A percentile compares a stretch with the other conserved stretches of the same genome.
Conservation (phyloP, 2,888 invertebrate species). For the Halocaridina rubra region DNA sequence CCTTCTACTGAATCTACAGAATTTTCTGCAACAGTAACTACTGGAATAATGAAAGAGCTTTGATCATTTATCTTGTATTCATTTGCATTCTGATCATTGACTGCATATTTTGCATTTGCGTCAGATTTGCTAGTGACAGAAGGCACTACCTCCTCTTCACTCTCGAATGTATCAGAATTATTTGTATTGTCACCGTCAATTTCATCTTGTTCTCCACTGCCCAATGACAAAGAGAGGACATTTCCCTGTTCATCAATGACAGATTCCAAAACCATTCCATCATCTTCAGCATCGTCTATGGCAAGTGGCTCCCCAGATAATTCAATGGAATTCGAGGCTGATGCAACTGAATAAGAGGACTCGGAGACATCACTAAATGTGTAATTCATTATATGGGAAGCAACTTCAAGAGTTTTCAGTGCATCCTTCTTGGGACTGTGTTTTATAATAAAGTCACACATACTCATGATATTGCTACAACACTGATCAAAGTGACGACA, state of each 20-base stretch:
- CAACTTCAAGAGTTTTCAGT: slow-evolving; percentile 20
- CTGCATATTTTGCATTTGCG: not conserved
- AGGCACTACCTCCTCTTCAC: not conserved
- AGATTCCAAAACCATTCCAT: slow-evolving; percentile 19
- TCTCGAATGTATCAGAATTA: not conserved
- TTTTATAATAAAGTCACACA: slow-evolving; percentile 45
- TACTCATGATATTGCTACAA: slow-evolving; percentile 20
- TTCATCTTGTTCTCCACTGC: slow-evolving; percentile 1
- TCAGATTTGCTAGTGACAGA: not conserved
- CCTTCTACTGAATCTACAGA: not conserved
- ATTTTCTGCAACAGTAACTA: not conserved
- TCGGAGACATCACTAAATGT: slow-evolving; percentile 7
- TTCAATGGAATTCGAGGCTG: not conserved
- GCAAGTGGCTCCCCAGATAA: not conserved
- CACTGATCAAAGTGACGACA: not conserved
- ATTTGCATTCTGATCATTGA: no score
- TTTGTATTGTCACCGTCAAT: not conserved
- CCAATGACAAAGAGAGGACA: not conserved
- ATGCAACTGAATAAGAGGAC: slow-evolving; percentile 1
- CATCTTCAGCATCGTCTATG: not conserved
- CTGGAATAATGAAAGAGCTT: slow-evolving; percentile 2
- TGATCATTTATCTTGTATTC: no score
- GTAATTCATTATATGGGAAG: slow-evolving; percentile 13
- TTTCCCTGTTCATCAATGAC: slow-evolving; percentile 21
- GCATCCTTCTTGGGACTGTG: slow-evolving; percentile 44